Evolutionary conservation across 2,113 vertebrate species (phyloP).

Genomic region (Setophaga petechia): DNA sequence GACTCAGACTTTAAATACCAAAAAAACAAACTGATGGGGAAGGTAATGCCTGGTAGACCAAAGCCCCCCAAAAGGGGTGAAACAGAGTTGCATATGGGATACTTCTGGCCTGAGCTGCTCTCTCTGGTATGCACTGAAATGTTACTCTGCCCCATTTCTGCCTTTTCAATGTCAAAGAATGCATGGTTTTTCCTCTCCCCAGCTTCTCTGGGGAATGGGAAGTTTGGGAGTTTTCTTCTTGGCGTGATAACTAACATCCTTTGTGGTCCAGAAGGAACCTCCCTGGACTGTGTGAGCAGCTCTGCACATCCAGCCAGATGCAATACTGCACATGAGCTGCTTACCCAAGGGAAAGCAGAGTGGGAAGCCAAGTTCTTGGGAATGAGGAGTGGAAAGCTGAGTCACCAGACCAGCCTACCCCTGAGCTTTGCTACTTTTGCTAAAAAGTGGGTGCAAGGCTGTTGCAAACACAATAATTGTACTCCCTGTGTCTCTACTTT

Average conservation of each 20-base stretch:
- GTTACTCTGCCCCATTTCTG: background rate
- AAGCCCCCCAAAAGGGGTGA: background rate
- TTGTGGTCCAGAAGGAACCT: background rate
- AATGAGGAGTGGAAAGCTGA: background rate
- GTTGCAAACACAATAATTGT: background rate
- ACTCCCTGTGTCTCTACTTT: background rate
- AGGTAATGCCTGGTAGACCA: background rate
- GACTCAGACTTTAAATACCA: background rate
- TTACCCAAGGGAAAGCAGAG: background rate
- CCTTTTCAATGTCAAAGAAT: background rate
- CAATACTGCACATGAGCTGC: background rate
- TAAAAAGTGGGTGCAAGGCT: background rate
- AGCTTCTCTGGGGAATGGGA: background rate
- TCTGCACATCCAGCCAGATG: background rate
- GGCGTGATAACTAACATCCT: background rate
- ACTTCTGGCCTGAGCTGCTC: background rate
- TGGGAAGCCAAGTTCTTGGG: background rate
- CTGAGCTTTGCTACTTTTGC: background rate
- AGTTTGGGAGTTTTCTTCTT: constrained; percentile 26
- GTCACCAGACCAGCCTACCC: background rate
- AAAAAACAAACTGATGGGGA: background rate
- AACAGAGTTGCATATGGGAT: background rate
- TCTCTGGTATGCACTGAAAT: background rate
- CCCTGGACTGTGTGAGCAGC: background rate
- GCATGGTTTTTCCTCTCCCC: background rate